Percentiles rank a stretch among this genome's conserved stretches.
phyloP scores from a whole-genome alignment of 2,888 invertebrate species.

The Macrosoma leucophasiata region DNA sequence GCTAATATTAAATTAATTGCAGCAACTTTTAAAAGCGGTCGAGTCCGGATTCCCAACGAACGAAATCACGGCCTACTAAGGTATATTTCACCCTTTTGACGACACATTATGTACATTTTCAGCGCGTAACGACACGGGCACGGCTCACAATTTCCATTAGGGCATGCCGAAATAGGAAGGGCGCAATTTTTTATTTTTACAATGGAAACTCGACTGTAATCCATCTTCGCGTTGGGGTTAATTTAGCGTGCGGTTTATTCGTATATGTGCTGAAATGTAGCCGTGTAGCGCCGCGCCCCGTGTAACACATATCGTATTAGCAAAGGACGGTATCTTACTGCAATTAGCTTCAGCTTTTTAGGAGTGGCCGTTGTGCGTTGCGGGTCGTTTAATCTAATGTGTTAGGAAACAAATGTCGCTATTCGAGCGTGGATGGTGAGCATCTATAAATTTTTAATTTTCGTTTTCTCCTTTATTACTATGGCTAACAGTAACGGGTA shows the following conservation, averaged over 20 bases:
- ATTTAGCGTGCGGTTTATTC: constrained; percentile 23
- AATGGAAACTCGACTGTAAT: constrained; percentile 42
- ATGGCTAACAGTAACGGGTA: too few relatives aligned
- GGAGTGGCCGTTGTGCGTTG: constrained; percentile 47
- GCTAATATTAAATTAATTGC: constrained; percentile 51
- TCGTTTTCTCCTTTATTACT: too few relatives aligned
- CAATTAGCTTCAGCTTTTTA: constrained; percentile 70
- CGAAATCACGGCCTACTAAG: constrained; percentile 68
- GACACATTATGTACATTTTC: constrained; percentile 74
- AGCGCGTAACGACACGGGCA: constrained; percentile 71
- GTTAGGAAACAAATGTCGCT: constrained; percentile 24
- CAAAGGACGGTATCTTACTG: constrained; percentile 71
- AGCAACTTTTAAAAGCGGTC: constrained; percentile 62
- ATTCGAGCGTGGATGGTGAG: constrained; percentile 3
- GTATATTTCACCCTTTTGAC: constrained; percentile 75
- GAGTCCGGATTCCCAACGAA: constrained; percentile 50
- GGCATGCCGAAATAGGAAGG: constrained; percentile 44
- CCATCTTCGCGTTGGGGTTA: constrained; percentile 25
- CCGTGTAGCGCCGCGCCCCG: constrained; percentile 48
- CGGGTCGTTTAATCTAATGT: constrained; percentile 25
- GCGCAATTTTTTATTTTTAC: constrained; percentile 41
- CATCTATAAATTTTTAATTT: too few relatives aligned
- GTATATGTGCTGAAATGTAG: constrained; percentile 40
- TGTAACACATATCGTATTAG: constrained; percentile 73
- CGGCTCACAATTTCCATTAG: constrained; percentile 74